A percentile compares a stretch with the other conserved stretches of the same genome.
These are phyloP conservation scores for Sebastes fasciatus DNA, from an alignment of 2,113 vertebrate genomes.

Conservation along the genomic window DNA sequence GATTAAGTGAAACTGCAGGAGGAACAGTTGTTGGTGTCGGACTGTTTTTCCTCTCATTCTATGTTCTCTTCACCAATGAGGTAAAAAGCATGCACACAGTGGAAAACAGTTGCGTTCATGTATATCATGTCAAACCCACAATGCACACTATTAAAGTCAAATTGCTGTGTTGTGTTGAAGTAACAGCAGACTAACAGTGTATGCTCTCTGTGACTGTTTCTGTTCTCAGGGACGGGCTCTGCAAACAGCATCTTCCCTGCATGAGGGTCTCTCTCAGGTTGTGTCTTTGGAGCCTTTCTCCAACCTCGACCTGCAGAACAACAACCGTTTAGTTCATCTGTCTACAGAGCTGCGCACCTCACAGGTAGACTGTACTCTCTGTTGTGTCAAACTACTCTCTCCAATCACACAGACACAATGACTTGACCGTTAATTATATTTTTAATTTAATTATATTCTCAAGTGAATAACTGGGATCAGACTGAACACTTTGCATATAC, in stretches of 20 bases:
- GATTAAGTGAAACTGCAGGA: constrained; percentile 91
- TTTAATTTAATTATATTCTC: not conserved
- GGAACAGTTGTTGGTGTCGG: constrained; percentile 89
- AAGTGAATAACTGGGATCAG: not conserved
- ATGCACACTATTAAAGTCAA: not conserved
- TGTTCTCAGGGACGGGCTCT: constrained; percentile 88
- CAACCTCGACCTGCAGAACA: constrained; percentile 85
- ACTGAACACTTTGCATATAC: not conserved
- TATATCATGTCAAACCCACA: not conserved
- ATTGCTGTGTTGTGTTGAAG: not conserved
- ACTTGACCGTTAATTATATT: not conserved
- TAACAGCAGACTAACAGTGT: not conserved
- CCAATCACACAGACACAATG: not conserved
- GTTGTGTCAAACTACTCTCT: not conserved
- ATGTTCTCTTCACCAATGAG: constrained; percentile 97
- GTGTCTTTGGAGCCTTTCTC: constrained; percentile 83
- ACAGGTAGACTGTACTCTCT: constrained; percentile 82
- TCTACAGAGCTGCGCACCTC: constrained; percentile 86
- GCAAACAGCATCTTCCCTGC: constrained; percentile 86
- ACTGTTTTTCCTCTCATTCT: constrained; percentile 91
- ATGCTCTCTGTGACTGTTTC: not conserved
- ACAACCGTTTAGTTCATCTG: constrained; percentile 90
- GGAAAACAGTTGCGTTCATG: not conserved
- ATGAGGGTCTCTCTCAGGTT: constrained; percentile 92
- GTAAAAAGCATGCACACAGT: constrained; percentile 70